Evolutionary conservation across 2,888 invertebrate genomes (phyloP).

Genomic region (Lepidochrysops patricia): DNA sequence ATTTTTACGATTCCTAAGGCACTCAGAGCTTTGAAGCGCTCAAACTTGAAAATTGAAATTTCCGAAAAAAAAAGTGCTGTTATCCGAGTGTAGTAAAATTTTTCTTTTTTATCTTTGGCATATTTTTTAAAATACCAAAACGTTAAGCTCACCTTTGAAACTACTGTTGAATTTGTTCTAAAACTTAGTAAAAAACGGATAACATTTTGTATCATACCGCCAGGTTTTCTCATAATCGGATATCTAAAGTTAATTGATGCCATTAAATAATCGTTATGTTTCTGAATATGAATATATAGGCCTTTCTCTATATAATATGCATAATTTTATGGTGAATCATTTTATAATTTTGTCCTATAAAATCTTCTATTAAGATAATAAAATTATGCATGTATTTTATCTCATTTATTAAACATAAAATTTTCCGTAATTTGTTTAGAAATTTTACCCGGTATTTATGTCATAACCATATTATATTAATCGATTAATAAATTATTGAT

Average conservation of each 20-base stretch:
- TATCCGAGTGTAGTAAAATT: background rate
- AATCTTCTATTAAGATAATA: background rate
- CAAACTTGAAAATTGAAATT: too few species aligned
- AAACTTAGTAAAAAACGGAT: too few species aligned
- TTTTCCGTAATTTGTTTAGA: background rate
- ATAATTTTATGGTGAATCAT: background rate
- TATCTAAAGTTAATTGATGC: background rate
- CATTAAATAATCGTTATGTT: background rate
- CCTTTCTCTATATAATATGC: background rate
- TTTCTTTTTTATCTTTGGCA: too few species aligned
- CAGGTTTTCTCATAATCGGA: background rate
- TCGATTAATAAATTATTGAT: slow-evolving; percentile 45
- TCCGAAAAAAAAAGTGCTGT: too few species aligned
- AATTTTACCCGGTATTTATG: slow-evolving; percentile 13
- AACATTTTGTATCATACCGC: too few species aligned
- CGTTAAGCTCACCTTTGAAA: too few species aligned
- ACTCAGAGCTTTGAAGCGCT: too few species aligned
- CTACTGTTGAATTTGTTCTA: too few species aligned
- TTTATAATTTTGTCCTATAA: background rate
- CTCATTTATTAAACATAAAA: background rate
- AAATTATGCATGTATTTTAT: background rate
- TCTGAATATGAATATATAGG: background rate
- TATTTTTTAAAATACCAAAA: background rate
- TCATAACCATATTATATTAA: slow-evolving; percentile 13
- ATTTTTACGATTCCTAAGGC: too few species aligned